phyloP scores from a whole-genome alignment of 2,888 invertebrate species.

The Matsumyia berberina region DNA sequence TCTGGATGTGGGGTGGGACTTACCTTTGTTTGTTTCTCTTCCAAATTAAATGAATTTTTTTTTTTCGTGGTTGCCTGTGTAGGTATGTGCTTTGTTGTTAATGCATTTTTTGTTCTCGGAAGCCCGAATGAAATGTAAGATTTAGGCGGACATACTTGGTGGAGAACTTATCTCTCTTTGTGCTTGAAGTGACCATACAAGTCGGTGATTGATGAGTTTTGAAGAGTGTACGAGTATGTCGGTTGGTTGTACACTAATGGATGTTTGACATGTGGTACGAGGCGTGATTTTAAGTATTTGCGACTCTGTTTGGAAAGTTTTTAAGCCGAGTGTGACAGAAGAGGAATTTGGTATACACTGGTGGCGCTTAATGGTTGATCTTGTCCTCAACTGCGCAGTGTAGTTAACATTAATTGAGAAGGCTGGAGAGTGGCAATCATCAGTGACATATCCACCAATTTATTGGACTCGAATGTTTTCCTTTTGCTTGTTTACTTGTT shows the following conservation, averaged over 20 bases:
- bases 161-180: constrained; percentile 47
- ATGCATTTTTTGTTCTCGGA: constrained; percentile 48
- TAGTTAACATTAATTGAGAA: no score
- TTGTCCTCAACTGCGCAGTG: no score
- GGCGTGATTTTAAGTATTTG: constrained; percentile 36
- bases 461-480: no score
- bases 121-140: constrained; percentile 33
- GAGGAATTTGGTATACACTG: background rate
- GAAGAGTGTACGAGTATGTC: constrained; percentile 22
- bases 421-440: no score
- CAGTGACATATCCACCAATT: no score
- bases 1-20: constrained; percentile 34
- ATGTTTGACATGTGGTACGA: constrained; percentile 48
- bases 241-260: constrained; percentile 39
- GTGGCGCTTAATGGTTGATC: constrained; percentile 7
- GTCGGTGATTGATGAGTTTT: constrained; percentile 61
- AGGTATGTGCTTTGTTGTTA: constrained; percentile 43
- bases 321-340: background rate
- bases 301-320: background rate
- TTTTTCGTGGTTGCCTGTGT: constrained; percentile 1
- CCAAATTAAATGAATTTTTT: constrained; percentile 22
- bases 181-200: constrained; percentile 40
- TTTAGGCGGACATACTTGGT: constrained; percentile 42
- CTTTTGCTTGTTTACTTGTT: no score
- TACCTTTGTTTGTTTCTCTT: constrained; percentile 32